Evolutionary conservation across 1,140 invertebrate genomes (phyloP), one percentile per base, ranked within the genome.

Genomic region (Drosophila tristis): DNA sequence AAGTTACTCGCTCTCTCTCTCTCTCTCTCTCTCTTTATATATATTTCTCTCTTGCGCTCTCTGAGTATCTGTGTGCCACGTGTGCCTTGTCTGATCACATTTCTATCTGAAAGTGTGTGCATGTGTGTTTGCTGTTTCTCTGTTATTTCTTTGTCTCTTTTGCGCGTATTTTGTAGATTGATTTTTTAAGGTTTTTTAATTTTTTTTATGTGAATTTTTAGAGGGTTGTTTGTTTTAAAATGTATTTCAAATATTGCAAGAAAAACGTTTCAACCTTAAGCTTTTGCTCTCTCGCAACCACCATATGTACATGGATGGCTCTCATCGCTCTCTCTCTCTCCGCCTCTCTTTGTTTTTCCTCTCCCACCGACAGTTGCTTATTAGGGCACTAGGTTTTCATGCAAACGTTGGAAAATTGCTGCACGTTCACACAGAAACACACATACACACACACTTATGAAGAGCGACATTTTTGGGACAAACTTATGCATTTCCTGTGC

Each of bases 321-420:
- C 16, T 44, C 16, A 39, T 29, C 25, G 26, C 50, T 49, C 35
- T 50, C 23, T 73, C 64, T 54, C 47, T 2, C 63, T 39, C 59
- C 54, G 44, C 23, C 55, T 48, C 45, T 43, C 47, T 57, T 6
- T 43, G 63, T 56, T 61, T 64, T 50, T 73, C 42, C 47, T 64
- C 50, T 74, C 70, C 64, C 45, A 23, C 7, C 58, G 35, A 13
- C 35, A 39, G 35, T 62, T 6, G 58, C 72, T 90, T 90, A 90
- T 84, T 90, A 90, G 87, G 87, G 87, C 87, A 90, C 79, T 90
- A 84, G 87, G 87, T 90, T 90, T 87, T 87, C 82, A 80, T 86
- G 76, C 65, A 82, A 87, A 59, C 75, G 53, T 72, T 64, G 80
- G 85, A 80, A 90, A 89, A 89, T 74, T 80, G 73, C 76, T 81